These are phyloP conservation scores for Chloroceryle inda DNA, from an alignment of 2,797 vertebrate genomes.

Conservation along the genomic window DNA sequence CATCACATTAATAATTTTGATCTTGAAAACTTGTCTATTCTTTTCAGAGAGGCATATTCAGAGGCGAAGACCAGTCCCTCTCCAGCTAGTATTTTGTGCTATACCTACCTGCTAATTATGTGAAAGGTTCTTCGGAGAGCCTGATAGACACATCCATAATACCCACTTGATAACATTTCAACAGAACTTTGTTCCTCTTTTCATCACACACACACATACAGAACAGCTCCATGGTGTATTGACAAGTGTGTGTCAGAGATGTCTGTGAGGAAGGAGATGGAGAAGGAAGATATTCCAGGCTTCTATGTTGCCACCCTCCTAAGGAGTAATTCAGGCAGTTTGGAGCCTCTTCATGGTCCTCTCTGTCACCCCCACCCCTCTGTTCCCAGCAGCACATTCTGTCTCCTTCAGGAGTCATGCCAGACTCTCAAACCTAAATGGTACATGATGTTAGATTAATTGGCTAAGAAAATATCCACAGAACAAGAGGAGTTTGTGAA, in stretches of 20 bases:
- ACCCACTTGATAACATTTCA: not conserved
- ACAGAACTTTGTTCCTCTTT: not conserved
- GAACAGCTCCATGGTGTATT: not conserved
- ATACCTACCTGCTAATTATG: conserved; percentile 36
- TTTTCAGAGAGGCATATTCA: not conserved
- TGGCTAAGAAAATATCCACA: conserved; percentile 21
- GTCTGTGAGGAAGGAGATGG: conserved; percentile 14
- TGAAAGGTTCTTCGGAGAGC: not conserved
- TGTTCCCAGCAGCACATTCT: conserved; percentile 15
- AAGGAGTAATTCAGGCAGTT: conserved; percentile 50
- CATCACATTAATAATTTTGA: not conserved
- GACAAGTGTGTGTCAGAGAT: not conserved
- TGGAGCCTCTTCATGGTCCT: conserved; percentile 31
- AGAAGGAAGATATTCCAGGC: conserved; percentile 4
- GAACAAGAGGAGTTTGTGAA: not conserved
- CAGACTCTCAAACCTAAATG: conserved; percentile 36
- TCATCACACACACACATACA: not conserved
- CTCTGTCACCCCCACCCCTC: not conserved
- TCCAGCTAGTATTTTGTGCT: not conserved
- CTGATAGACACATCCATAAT: conserved; percentile 30
- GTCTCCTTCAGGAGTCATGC: conserved; percentile 21
- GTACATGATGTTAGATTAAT: conserved; percentile 47
- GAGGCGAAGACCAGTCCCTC: not conserved
- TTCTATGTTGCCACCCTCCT: conserved; percentile 1
- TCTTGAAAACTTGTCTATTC: not conserved